Evolutionary conservation across 2,888 invertebrate genomes (phyloP), one percentile per base, ranked within the genome.

Genomic region (Drosophila picticornis): DNA sequence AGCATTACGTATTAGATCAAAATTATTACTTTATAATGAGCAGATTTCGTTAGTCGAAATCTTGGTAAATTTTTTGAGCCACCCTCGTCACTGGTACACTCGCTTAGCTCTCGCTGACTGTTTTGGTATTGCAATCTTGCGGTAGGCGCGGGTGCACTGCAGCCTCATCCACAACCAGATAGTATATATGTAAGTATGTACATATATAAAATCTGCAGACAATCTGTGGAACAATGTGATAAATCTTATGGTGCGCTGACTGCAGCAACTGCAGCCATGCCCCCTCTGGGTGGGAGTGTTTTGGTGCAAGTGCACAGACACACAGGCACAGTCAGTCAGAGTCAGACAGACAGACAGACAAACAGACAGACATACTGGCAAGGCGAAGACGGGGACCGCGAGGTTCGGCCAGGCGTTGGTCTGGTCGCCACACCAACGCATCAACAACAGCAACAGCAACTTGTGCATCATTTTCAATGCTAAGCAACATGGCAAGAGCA

Each of bases 161-260:
- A 52, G 55, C 43, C 67, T 61, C 81, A 77, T 70, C 72, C 69
- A 59, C 70, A 55, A 34, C 27, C 25, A 52, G 38, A 59, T 50
- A 34, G 59, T 59, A 40, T 62, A 58, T 61, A 51, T 55, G 50
- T 62, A 48, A 48, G 32, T 68, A 61, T 55, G 64, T 66, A 63
- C 63, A 76, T 83, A 74, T 73, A 69, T 75, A 69, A 77, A 80
- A 87, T 88, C 87, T 88, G 88, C 88, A 88, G 88, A 88, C 91
- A 88, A 88, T 88, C 88, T 88, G 91, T 90, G 83, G 85, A 91
- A 91, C 90, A 90, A 91, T 91, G 91, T 91, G 91, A 91, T 91
- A 91, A 91, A 91, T 91, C 91, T 91, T 91, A 76, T 81, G 82
- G 75, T 66, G 69, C 87, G 77, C 75, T 76, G 77, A 88, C 77